Base-by-base conservation (phyloP, 1,140 invertebrate genomes). In the Telenomus remus region DNA sequence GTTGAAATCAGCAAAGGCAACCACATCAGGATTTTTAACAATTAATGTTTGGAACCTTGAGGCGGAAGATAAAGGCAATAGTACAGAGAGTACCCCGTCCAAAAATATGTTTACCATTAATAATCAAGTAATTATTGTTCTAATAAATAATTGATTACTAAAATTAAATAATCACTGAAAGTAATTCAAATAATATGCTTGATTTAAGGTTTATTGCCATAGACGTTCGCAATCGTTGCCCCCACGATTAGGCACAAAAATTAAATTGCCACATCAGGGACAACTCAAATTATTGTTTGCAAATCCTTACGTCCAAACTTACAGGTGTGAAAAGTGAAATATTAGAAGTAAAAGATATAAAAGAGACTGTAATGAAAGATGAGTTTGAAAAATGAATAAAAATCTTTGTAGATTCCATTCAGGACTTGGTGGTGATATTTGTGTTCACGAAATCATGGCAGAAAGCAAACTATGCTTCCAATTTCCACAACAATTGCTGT, bases 381-480 rank as follows among this genome's bases (percentile, higher is more conserved):
- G n/a, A n/a, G n/a, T n/a, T n/a, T n/a, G n/a, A n/a, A n/a, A n/a
- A n/a, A n/a, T n/a, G n/a, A n/a, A n/a, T n/a, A n/a, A n/a, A n/a
- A n/a, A n/a, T n/a, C n/a, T n/a, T n/a, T n/a, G n/a, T 43, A 87
- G 87, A 77, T 96, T 98, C 87, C 96, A 97, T 84, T 97, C 96
- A 0, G 95, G 95, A 4, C 89, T 96, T 5, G 94, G 95, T 1
- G 95, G 95, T 4, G 95, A 97, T 85, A 96, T 98, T 44, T 95
- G 94, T 57, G 95, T 97, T 2, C 94, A 97, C 80, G 97, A 99
- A 88, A 93, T 96, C 60, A 96, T 98, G 94, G 93, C 95, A 0
- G 97, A 98, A 85, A 94, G 94, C 55, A 94, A 93, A 81, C 85
- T 97, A 0, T 95, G 95, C 78, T 97, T 95, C 79, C 88, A 91